Evolutionary conservation across 2,113 vertebrate species (phyloP), one percentile per base, ranked within the genome.

Genomic region (Gavialis gangeticus): DNA sequence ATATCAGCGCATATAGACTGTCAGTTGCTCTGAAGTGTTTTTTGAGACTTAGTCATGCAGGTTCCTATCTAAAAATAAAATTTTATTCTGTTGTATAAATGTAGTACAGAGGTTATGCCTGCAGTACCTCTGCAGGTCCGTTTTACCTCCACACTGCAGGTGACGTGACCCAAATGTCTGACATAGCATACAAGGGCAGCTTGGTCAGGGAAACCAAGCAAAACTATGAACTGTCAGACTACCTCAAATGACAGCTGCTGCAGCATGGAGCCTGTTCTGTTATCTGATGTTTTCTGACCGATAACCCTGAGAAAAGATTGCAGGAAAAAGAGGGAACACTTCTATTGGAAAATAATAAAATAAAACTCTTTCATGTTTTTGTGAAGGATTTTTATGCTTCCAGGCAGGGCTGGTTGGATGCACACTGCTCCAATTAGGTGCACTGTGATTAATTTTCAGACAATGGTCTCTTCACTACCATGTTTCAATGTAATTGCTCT

Each of bases 191-290:
- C 28, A 4, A 62, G 34, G 21, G 16, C 79, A 54, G 82, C 64
- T 85, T 92, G 59, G 81, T 79, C n/a, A 88, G 57, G 87, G 22
- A 89, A 94, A 82, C 18, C 15, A 79, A 82, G 30, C 15, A 94
- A 82, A 81, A 55, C n/a, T 80, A 82, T 12, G 27, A 84, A 64
- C 3, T 24, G 4, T 77, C 62, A 78, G 88, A 64, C 21, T 71
- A 12, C 46, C 60, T 84, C 69, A 93, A 96, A 85, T 88, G 6
- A 60, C 30, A 94, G 6, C 5, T 59, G 58, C 30, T 84, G 5
- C 18, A 82, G 14, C 54, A 24, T 58, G 2, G 25, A 78, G 8
- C 4, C 82, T 69, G 54, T 87, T 60, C 19, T 58, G 6, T 86
- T 59, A 34, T 71, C 12, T 69, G 0, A 25, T 88, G 67, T 1